Percentiles rank a stretch among this genome's conserved stretches.
These are phyloP conservation scores for Serinus canaria DNA, from an alignment of 2,113 vertebrate species.

Conservation along the genomic window DNA sequence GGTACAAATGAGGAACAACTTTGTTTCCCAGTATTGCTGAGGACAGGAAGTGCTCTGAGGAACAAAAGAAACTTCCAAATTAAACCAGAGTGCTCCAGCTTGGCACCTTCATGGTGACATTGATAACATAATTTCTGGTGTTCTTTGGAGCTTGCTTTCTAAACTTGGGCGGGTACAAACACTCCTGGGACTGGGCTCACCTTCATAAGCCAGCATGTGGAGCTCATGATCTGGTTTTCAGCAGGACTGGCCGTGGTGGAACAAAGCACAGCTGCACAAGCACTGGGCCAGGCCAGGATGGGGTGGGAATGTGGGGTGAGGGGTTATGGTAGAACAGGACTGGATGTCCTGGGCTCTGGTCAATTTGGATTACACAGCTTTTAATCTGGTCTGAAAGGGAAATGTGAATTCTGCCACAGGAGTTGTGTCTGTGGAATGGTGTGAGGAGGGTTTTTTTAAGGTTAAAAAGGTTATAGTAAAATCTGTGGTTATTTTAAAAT, in stretches of 20 bases:
- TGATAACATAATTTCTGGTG: neutral
- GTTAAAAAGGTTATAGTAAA: neutral
- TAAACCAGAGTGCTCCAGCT: neutral
- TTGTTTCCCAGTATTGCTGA: neutral
- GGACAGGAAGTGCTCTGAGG: neutral
- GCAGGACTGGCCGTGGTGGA: neutral
- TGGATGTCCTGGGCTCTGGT: neutral
- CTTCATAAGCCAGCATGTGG: neutral
- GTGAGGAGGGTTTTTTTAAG: neutral
- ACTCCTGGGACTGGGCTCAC: neutral
- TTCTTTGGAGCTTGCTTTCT: neutral
- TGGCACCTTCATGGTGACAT: neutral
- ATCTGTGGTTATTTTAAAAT: neutral
- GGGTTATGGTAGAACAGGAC: neutral
- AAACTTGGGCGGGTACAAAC: neutral
- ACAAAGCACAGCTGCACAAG: neutral
- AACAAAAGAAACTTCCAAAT: neutral
- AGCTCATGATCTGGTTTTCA: neutral
- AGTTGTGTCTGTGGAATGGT: neutral
- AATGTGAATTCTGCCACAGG: neutral
- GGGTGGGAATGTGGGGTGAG: neutral
- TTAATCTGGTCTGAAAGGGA: neutral
- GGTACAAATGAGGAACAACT: neutral
- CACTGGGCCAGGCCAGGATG: neutral
- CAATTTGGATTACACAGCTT: neutral